A percentile compares a stretch with the other conserved stretches of the same genome.
phyloP scores from a whole-genome alignment of 2,113 vertebrate genomes.

The Xiphophorus couchianus region DNA sequence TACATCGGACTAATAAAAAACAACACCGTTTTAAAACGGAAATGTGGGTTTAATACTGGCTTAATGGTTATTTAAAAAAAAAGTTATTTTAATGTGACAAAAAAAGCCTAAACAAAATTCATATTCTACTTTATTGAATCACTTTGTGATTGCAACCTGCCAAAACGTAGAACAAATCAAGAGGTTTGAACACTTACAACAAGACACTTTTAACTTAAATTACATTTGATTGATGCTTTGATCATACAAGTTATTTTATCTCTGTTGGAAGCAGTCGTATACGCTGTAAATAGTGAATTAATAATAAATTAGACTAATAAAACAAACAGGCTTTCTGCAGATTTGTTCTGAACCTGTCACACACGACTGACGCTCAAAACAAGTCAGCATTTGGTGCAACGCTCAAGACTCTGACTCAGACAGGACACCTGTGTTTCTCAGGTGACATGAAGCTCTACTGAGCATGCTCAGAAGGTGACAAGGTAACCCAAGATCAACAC shows the following conservation, averaged over 20 bases:
- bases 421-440: conserved; percentile 59
- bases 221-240: no score
- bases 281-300: not conserved
- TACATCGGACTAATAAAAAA: not conserved
- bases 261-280: not conserved
- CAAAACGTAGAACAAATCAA: not conserved
- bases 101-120: not conserved
- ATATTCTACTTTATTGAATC: not conserved
- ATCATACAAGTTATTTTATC: no score
- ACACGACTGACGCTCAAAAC: not conserved
- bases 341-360: not conserved
- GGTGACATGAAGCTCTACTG: conserved; percentile 65
- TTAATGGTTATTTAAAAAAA: no score
- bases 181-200: no score
- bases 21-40: not conserved
- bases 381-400: no score
- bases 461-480: conserved; percentile 60
- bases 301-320: not conserved
- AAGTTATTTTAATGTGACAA: not conserved
- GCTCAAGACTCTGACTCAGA: not conserved
- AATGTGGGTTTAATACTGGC: not conserved
- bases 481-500: conserved; percentile 60
- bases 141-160: not conserved
- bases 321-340: not conserved
- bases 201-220: no score